Evolutionary conservation across 2,113 vertebrate species (phyloP).

Genomic region (Mastomys coucha): DNA sequence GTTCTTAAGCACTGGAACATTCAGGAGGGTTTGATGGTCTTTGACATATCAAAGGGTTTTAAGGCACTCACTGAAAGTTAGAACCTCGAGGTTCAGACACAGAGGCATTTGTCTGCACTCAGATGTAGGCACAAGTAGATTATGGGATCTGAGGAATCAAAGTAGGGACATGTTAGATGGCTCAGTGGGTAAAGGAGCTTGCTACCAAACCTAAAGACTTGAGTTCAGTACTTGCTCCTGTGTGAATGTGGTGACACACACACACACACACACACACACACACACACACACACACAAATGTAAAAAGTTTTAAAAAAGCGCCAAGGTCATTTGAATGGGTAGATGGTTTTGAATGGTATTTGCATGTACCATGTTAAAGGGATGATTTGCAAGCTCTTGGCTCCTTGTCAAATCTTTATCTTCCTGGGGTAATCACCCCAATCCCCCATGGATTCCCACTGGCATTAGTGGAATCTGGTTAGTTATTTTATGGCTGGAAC

Average conservation of each 20-base stretch:
- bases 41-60: neutral
- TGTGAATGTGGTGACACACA: neutral
- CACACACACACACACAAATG: neutral
- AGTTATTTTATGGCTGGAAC: neutral
- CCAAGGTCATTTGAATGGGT: neutral
- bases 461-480: neutral
- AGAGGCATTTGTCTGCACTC: neutral
- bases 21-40: neutral
- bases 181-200: neutral
- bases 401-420: neutral
- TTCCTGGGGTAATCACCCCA: neutral
- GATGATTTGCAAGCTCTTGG: conserved; percentile 21
- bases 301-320: neutral
- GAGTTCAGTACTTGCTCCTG: no score
- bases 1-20: neutral
- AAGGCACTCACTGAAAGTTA: neutral
- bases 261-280: neutral
- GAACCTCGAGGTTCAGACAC: neutral
- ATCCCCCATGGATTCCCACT: neutral
- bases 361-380: neutral
- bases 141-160: neutral
- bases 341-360: neutral
- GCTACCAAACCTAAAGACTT: neutral
- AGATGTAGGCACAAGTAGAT: neutral
- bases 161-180: neutral